Percentiles rank a stretch among this genome's conserved stretches.
These are phyloP conservation scores for Sardinella longiceps DNA, from an alignment of 2,797 vertebrate species.

Conservation along the genomic window DNA sequence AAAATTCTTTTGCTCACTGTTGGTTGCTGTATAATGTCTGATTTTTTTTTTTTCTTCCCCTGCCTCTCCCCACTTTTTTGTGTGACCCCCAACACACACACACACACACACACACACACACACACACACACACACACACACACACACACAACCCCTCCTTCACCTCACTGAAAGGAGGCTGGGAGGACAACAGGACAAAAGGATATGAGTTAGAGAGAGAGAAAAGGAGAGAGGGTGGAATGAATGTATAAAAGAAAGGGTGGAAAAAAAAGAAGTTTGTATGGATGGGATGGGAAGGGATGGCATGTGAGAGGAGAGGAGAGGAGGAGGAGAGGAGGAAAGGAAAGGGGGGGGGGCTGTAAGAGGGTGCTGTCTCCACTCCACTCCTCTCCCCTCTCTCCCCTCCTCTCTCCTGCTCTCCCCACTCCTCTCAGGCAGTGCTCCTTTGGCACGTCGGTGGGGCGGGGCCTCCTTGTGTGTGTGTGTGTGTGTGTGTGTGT, in stretches of 20 bases:
- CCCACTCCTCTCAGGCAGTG: constrained; percentile 60
- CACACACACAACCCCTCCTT: not conserved
- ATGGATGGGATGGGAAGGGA: not conserved
- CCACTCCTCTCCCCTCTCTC: constrained; percentile 27
- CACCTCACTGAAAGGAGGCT: not conserved
- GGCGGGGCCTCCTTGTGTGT: constrained; percentile 30
- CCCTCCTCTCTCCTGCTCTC: constrained; percentile 53
- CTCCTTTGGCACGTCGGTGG: constrained; percentile 43
- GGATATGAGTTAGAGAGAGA: not conserved
- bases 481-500: not conserved
- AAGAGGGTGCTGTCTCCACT: not conserved
- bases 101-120: not conserved
- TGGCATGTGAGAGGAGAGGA: not conserved
- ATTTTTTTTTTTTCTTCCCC: constrained; percentile 68
- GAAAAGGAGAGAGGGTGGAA: not conserved
- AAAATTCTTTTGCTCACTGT: constrained; percentile 70
- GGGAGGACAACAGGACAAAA: not conserved
- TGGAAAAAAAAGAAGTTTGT: not conserved
- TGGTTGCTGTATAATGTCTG: constrained; percentile 66
- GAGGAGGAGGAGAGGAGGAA: not conserved
- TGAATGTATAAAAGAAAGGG: not conserved
- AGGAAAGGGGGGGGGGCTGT: not conserved
- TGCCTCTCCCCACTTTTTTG: constrained; percentile 35
- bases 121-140: not conserved
- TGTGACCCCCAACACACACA: not conserved